These are phyloP conservation scores for Neocrepidodera transversa DNA, from an alignment of 2,888 invertebrate genomes.

Conservation along the genomic window DNA sequence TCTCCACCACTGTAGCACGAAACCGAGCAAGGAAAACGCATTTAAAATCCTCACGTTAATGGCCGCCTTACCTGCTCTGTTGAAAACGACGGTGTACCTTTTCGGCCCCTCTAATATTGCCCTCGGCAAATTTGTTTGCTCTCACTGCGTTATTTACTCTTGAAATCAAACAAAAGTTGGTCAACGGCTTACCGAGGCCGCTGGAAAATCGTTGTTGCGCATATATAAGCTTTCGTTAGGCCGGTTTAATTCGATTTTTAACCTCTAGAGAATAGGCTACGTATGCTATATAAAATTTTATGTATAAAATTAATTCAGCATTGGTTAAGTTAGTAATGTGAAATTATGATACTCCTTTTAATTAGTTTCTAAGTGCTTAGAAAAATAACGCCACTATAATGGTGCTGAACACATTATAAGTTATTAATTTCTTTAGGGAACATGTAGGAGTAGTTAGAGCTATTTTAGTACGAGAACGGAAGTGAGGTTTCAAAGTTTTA, in stretches of 20 bases:
- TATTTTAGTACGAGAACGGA: too few species aligned
- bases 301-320: too few species aligned
- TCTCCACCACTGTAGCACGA: not conserved
- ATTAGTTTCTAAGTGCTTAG: too few species aligned
- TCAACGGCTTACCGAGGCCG: slow-evolving; percentile 34
- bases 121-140: slow-evolving; percentile 39
- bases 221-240: slow-evolving; percentile 24
- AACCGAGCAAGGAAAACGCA: slow-evolving; percentile 9
- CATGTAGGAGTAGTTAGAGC: too few species aligned
- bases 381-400: too few species aligned
- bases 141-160: slow-evolving; percentile 39
- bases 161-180: slow-evolving; percentile 43
- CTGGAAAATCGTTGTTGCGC: slow-evolving; percentile 23
- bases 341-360: too few species aligned
- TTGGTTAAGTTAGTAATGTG: too few species aligned
- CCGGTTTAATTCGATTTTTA: not conserved
- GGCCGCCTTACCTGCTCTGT: slow-evolving; percentile 28
- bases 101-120: slow-evolving; percentile 29
- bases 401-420: too few species aligned
- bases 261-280: too few species aligned
- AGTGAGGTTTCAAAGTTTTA: too few species aligned
- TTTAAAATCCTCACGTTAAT: slow-evolving; percentile 30
- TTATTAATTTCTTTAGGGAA: too few species aligned
- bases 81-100: not conserved
- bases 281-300: too few species aligned